Conservation (phyloP, 2,888 invertebrate species). For the Prionchulus punctatus region DNA sequence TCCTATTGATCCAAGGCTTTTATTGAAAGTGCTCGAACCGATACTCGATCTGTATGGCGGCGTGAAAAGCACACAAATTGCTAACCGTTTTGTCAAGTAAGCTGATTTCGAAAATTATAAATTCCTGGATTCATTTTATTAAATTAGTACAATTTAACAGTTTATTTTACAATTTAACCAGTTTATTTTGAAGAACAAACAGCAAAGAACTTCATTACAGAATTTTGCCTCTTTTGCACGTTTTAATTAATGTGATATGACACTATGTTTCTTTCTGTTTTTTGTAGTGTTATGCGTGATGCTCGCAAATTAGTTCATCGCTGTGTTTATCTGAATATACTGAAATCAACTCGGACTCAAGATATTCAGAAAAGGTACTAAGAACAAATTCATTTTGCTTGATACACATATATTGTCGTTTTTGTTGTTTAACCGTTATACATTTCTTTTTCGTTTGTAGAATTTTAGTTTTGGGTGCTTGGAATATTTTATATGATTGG, state of each 20-base stretch:
- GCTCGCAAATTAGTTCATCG: slow-evolving; percentile 67
- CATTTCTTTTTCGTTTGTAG: slow-evolving; percentile 35
- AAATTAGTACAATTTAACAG: no score
- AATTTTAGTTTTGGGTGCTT: slow-evolving; percentile 77
- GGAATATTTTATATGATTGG: slow-evolving; percentile 78
- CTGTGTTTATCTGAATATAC: slow-evolving; percentile 80
- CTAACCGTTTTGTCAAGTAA: neutral
- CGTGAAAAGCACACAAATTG: neutral
- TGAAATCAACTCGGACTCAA: slow-evolving; percentile 66
- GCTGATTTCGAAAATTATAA: neutral
- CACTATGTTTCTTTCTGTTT: no score
- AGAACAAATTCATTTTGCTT: slow-evolving; percentile 42
- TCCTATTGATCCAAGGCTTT: no score
- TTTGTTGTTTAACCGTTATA: no score
- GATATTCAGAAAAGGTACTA: slow-evolving; percentile 51
- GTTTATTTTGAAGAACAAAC: no score
- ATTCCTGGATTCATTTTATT: neutral
- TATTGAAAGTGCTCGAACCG: no score
- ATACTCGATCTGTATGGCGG: neutral
- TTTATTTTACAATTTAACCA: no score
- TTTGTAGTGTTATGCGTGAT: neutral
- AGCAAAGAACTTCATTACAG: no score
- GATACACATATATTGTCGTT: neutral
- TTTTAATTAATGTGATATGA: no score
- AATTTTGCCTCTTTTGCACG: no score